Conservation (phyloP, 2,113 vertebrate genomes). For the Eonycteris spelaea region DNA sequence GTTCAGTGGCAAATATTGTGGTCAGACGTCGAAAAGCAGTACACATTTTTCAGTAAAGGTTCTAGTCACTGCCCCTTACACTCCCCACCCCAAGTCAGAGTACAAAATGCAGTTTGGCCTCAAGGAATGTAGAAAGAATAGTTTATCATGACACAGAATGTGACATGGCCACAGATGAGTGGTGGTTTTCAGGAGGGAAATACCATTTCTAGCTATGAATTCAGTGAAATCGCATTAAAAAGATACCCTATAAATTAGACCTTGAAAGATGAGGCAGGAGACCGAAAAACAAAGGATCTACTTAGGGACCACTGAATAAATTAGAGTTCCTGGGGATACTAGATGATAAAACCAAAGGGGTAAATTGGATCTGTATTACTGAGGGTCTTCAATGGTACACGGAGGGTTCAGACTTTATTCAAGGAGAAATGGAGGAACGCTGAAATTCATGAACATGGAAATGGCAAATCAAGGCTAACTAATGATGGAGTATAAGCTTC, state of each 20-base stretch:
- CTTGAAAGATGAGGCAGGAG: neutral
- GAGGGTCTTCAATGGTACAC: neutral
- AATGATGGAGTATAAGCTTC: neutral
- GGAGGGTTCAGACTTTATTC: neutral
- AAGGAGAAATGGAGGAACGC: neutral
- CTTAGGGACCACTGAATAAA: neutral
- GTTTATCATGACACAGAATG: neutral
- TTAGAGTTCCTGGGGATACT: neutral
- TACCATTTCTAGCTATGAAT: neutral
- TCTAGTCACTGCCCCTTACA: accelerated
- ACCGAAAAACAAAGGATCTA: neutral
- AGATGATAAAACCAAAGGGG: neutral
- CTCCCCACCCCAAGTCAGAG: neutral
- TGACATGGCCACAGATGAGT: neutral
- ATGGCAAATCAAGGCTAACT: neutral
- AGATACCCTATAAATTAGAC: neutral
- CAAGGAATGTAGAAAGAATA: neutral
- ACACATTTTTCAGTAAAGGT: neutral
- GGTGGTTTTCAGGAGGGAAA: neutral
- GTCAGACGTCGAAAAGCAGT: neutral
- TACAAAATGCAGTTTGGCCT: neutral
- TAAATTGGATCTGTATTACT: neutral
- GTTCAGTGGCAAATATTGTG: neutral
- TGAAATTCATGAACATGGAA: neutral
- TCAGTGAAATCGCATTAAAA: neutral